Evolutionary conservation across 2,113 vertebrate species (phyloP), one percentile per base, ranked within the genome.

Genomic region (Progne subis): DNA sequence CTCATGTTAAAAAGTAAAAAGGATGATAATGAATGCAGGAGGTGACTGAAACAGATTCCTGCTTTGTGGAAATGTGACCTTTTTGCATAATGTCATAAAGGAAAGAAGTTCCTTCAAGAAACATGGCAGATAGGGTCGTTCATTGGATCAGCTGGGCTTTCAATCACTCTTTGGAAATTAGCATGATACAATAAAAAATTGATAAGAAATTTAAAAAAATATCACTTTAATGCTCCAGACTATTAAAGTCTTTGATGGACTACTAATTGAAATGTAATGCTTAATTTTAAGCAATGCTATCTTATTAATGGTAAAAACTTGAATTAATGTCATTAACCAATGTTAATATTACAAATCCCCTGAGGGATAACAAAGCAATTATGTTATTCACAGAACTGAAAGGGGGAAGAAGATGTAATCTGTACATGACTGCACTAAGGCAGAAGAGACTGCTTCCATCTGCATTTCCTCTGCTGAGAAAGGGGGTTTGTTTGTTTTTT

Each of bases 301-400:
- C 97, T 96, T 97, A 97, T 97, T 97, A 97, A 97, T 95, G 95
- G 92, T 80, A 97, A 97, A 97, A 97, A 88, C 94, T 97, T 91
- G 91, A 97, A 97, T 97, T 98, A 97, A 96, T 92, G 94, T 86
- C 95, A 97, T 97, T 97, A 97, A 95, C 92, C 93, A 95, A 94
- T 94, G 95, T 96, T 96, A 96, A 95, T 95, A 95, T 95, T 97
- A 95, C 94, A 97, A 96, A 95, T 94, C 90, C 88, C 96, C 95
- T 24, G 84, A 93, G 96, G 97, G 96, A 94, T 90, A 95, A 95
- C 95, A 89, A 95, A 96, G 94, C 95, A 96, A 97, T 97, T 94
- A 96, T 84, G 82, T 94, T 97, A 95, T 87, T 97, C 95, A 95
- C 88, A 92, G 92, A 87, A 79, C 34, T 64, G 59, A 92, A 96